Evolutionary conservation across 1,140 invertebrate genomes (phyloP).

Genomic region (Carposina sasakii): DNA sequence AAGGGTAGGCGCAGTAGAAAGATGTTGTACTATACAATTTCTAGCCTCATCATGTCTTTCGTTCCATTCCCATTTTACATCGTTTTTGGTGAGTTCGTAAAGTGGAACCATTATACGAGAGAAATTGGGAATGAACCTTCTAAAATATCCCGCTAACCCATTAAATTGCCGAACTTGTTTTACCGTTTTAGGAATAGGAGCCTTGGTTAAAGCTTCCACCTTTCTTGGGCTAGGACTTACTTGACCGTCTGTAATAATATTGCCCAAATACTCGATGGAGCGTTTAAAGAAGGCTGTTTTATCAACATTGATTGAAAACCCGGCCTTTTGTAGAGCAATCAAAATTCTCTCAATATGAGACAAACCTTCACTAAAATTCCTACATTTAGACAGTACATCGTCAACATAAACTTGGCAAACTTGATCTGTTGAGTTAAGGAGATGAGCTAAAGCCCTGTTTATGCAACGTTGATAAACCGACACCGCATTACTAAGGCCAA

Average conservation of each 20-base stretch:
- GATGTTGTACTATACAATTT: conserved; percentile 1
- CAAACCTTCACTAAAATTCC: conserved; percentile 8
- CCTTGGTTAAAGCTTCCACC: conserved; percentile 7
- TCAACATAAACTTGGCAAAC: conserved; percentile 23
- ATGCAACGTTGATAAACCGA: conserved; percentile 23
- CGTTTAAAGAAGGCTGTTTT: conserved; percentile 32
- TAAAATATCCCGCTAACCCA: conserved; percentile 49
- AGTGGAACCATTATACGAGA: neutral
- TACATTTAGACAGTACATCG: conserved; percentile 12
- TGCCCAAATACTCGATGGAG: conserved; percentile 34
- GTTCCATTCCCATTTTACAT: conserved; percentile 3
- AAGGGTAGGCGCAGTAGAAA: conserved; percentile 4
- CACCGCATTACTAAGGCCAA: conserved; percentile 3
- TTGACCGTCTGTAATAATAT: conserved; percentile 23
- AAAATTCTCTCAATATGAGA: conserved; percentile 26
- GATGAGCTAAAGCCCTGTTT: conserved; percentile 7
- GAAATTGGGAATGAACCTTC: conserved; percentile 57
- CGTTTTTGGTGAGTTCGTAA: conserved; percentile 4
- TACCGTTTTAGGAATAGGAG: conserved; percentile 10
- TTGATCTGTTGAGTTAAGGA: conserved; percentile 4
- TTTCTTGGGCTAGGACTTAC: conserved; percentile 12
- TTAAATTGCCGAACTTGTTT: conserved; percentile 28
- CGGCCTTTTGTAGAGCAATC: conserved; percentile 22
- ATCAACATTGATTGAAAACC: conserved; percentile 33
- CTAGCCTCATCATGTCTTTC: neutral